These are phyloP conservation scores for Oreochromis niloticus DNA, from an alignment of 2,113 vertebrate species.

Conservation along the genomic window DNA sequence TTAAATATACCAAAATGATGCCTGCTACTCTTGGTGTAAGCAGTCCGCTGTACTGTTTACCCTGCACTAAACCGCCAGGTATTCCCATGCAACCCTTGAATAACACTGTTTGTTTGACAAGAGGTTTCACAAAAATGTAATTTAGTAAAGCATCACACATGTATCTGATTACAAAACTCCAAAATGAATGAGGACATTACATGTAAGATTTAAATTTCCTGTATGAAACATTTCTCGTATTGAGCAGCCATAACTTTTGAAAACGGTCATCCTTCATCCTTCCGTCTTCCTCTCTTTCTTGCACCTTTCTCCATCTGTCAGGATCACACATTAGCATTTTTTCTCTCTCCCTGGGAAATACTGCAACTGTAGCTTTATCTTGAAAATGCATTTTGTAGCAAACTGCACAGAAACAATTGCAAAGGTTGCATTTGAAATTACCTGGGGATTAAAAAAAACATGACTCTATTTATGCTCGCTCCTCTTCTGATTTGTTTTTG, in stretches of 20 bases:
- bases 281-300: background rate
- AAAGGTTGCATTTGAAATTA: background rate
- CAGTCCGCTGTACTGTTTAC: background rate
- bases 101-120: background rate
- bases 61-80: background rate
- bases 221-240: background rate
- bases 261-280: background rate
- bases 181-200: background rate
- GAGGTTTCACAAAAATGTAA: background rate
- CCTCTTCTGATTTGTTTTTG: background rate
- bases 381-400: background rate
- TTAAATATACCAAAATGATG: background rate
- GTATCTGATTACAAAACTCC: background rate
- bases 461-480: background rate
- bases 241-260: background rate
- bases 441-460: background rate
- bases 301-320: background rate
- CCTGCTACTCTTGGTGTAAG: rapidly evolving
- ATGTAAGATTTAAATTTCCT: background rate
- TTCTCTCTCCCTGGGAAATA: background rate
- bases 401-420: background rate
- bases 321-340: background rate
- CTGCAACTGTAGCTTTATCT: background rate
- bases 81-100: background rate
- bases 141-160: background rate